Conservation (phyloP, 2,888 invertebrate genomes). For the Pomacea canaliculata region DNA sequence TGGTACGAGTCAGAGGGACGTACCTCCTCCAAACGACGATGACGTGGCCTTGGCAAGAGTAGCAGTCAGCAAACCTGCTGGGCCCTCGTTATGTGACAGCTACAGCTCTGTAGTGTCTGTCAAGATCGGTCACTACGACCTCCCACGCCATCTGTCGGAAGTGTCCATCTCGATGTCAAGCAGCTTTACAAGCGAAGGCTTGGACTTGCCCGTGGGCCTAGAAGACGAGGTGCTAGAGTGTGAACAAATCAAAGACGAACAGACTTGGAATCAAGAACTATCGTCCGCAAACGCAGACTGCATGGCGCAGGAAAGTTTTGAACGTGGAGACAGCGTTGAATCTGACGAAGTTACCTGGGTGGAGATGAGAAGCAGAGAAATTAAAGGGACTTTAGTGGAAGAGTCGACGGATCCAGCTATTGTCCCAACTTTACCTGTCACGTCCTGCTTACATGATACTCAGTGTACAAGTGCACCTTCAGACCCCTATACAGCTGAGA, state of each 20-base stretch:
- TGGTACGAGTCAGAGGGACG: not conserved
- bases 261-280: not conserved
- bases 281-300: not conserved
- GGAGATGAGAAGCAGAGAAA: not conserved
- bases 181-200: not conserved
- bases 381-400: not conserved
- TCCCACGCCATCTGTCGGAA: slow-evolving; percentile 2
- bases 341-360: not conserved
- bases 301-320: too few species aligned
- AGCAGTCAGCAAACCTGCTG: not conserved
- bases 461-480: not conserved
- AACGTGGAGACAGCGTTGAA: too few species aligned
- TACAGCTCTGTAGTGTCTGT: slow-evolving; percentile 8
- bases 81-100: not conserved
- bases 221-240: not conserved
- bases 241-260: not conserved
- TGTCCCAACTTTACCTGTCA: not conserved
- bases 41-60: not conserved
- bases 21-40: not conserved
- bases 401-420: not conserved
- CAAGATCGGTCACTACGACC: not conserved
- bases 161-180: not conserved
- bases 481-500: not conserved
- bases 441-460: not conserved
- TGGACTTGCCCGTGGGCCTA: not conserved